A percentile compares a stretch with the other conserved stretches of the same genome.
Evolutionary conservation across 2,888 invertebrate genomes (phyloP).

Genomic region (Napeogenes inachia): DNA sequence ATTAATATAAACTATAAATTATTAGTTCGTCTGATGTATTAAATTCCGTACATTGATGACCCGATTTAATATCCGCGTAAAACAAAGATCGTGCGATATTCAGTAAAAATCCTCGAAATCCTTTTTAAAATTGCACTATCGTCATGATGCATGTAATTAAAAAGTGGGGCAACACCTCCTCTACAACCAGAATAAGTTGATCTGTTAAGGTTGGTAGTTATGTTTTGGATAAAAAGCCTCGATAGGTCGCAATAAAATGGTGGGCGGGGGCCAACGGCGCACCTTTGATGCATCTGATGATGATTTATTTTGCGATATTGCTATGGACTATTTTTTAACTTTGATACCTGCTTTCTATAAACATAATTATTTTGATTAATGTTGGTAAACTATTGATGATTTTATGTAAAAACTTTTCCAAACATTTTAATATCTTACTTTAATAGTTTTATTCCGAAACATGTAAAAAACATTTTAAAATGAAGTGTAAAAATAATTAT

Average conservation of each 20-base stretch:
- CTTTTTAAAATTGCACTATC: conserved; percentile 60
- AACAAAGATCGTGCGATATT: conserved; percentile 38
- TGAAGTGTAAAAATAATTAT: no score
- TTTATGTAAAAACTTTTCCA: no score
- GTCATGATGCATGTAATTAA: conserved; percentile 71
- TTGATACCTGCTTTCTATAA: neutral
- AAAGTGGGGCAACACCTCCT: conserved; percentile 58
- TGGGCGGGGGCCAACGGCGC: conserved; percentile 45
- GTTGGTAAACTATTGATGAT: no score
- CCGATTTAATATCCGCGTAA: conserved; percentile 34
- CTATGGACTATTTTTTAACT: conserved; percentile 22
- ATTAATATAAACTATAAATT: conserved; percentile 12
- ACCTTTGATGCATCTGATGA: conserved; percentile 52
- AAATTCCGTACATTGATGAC: conserved; percentile 24
- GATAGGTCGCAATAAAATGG: conserved; percentile 28
- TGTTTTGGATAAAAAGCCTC: conserved; percentile 28
- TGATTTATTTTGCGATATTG: conserved; percentile 43
- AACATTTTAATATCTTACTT: no score
- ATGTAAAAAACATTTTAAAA: no score
- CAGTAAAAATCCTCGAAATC: conserved; percentile 52
- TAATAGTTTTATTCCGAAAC: no score
- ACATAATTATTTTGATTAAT: conserved; percentile 7
- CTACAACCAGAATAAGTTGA: conserved; percentile 36
- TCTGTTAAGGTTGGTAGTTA: conserved; percentile 28
- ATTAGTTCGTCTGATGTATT: conserved; percentile 12